These are phyloP conservation scores for Tachypleus tridentatus DNA, from an alignment of 1,140 invertebrate genomes.

Conservation along the genomic window DNA sequence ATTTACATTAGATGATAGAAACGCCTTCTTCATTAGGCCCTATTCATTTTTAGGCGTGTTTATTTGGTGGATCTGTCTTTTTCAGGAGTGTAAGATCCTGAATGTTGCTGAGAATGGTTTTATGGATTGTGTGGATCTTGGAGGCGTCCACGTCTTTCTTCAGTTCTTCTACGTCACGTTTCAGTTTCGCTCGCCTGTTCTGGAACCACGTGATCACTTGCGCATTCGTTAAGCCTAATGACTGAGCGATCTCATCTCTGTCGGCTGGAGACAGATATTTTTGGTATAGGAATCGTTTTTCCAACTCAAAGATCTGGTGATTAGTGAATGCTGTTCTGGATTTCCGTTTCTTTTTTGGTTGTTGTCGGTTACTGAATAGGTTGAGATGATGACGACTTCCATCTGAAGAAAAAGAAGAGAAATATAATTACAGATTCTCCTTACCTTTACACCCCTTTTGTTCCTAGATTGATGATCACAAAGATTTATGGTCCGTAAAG, in stretches of 20 bases:
- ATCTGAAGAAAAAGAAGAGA: slow-evolving; percentile 13
- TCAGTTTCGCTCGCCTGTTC: slow-evolving; percentile 89
- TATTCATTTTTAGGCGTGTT: too few relatives aligned
- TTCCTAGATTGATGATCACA: too few relatives aligned
- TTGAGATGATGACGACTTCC: slow-evolving; percentile 30
- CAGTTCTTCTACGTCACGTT: slow-evolving; percentile 93
- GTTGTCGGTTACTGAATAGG: slow-evolving; percentile 69
- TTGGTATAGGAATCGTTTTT: slow-evolving; percentile 92
- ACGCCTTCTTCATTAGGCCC: too few relatives aligned
- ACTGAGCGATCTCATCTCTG: slow-evolving; percentile 87
- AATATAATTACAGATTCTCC: neutral
- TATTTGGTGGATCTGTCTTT: slow-evolving; percentile 30
- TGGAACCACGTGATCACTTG: slow-evolving; percentile 99
- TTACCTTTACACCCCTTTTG: too few relatives aligned
- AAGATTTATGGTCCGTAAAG: too few relatives aligned
- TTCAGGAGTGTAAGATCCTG: slow-evolving; percentile 78
- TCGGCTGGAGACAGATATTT: slow-evolving; percentile 95
- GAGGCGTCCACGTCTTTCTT: slow-evolving; percentile 93
- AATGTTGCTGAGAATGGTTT: slow-evolving; percentile 78
- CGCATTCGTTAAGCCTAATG: slow-evolving; percentile 83
- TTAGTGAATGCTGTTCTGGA: slow-evolving; percentile 96
- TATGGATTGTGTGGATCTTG: slow-evolving; percentile 56
- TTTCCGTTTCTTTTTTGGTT: slow-evolving; percentile 94
- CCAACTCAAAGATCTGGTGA: slow-evolving; percentile 94
- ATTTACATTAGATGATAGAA: too few relatives aligned